phyloP scores from a whole-genome alignment of 2,888 invertebrate species.

The Drosophila pegasa region DNA sequence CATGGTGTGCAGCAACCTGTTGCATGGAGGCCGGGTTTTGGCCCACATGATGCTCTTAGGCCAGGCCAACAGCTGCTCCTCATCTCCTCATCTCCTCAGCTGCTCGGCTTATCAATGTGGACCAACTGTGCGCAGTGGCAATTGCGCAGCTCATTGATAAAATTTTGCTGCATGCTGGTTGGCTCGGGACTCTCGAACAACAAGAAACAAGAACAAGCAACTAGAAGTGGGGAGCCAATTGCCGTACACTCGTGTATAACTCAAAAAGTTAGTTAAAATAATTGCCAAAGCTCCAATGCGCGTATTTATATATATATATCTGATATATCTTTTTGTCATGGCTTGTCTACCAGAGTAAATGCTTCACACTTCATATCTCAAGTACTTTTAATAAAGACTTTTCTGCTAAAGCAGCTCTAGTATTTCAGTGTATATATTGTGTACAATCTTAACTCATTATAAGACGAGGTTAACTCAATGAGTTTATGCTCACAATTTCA shows the following conservation, averaged over 20 bases:
- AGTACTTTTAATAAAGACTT: no score
- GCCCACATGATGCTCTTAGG: background rate
- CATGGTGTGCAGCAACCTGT: constrained; percentile 57
- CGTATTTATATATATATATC: no score
- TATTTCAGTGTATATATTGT: no score
- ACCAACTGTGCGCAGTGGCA: constrained; percentile 50
- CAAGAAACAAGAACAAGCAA: background rate
- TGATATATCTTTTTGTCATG: no score
- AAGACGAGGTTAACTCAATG: no score
- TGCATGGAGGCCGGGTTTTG: constrained; percentile 20
- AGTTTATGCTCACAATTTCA: no score
- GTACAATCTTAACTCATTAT: no score
- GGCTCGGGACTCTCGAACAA: background rate
- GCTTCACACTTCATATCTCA: no score
- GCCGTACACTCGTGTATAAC: background rate
- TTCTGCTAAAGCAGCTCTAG: no score
- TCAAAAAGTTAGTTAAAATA: background rate
- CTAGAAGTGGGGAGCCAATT: background rate
- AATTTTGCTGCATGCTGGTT: background rate
- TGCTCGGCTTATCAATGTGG: constrained; percentile 31
- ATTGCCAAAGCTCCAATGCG: no score
- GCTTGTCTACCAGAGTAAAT: no score
- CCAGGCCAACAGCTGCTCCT: constrained; percentile 4
- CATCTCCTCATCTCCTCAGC: background rate
- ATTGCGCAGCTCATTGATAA: constrained; percentile 53